These are phyloP conservation scores for Lithodes maja DNA, from an alignment of 2,888 invertebrate genomes.

Conservation along the genomic window DNA sequence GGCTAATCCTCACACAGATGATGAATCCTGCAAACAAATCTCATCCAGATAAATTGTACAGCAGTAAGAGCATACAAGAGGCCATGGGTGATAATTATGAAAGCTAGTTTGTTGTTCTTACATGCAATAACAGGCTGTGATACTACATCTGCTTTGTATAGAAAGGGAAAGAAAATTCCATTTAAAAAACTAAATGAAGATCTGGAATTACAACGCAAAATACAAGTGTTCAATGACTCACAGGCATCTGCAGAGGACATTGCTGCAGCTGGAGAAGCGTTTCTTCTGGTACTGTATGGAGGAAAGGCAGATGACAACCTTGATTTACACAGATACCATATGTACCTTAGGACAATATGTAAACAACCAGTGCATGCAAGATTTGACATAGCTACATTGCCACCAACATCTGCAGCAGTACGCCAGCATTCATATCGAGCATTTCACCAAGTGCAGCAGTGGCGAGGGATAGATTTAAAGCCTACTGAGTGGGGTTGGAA, in stretches of 20 bases:
- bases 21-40: slow-evolving; percentile 22
- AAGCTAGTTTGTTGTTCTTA: slow-evolving; percentile 42
- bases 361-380: slow-evolving; percentile 12
- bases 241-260: slow-evolving; percentile 32
- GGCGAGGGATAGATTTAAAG: no score
- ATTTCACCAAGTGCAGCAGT: not conserved
- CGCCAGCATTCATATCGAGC: slow-evolving; percentile 31
- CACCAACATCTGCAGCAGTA: slow-evolving; percentile 26
- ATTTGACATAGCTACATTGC: slow-evolving; percentile 25
- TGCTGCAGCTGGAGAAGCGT: slow-evolving; percentile 29
- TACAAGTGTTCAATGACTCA: slow-evolving; percentile 27
- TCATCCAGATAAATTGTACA: slow-evolving; percentile 31
- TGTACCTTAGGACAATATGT: slow-evolving; percentile 6
- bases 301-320: slow-evolving; percentile 21
- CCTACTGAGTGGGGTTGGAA: no score
- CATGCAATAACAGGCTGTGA: slow-evolving; percentile 40
- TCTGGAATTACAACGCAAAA: not conserved
- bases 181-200: slow-evolving; percentile 6
- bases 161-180: slow-evolving; percentile 45
- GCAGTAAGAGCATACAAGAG: slow-evolving; percentile 21
- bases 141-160: slow-evolving; percentile 32
- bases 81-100: slow-evolving; percentile 27
- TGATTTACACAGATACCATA: slow-evolving; percentile 12
- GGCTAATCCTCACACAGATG: slow-evolving; percentile 27
- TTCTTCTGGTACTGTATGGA: slow-evolving; percentile 32